Percentiles rank a stretch among this genome's conserved stretches.
These are phyloP conservation scores for Tragelaphus scriptus DNA, from an alignment of 2,113 vertebrate species.

Conservation along the genomic window DNA sequence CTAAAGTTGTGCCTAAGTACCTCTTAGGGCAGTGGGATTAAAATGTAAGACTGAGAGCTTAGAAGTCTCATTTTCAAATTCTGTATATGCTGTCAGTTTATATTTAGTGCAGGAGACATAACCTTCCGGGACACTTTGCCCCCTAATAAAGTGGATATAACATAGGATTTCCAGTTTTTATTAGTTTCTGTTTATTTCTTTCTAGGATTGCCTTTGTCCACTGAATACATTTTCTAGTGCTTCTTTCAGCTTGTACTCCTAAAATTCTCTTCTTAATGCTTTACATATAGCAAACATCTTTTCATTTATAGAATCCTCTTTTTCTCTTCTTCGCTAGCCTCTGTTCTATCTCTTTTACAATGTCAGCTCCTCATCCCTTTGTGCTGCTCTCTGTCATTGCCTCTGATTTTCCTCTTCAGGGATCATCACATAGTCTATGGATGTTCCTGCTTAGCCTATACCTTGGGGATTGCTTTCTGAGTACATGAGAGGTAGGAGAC, in stretches of 20 bases:
- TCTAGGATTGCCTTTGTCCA: slow-evolving; percentile 23
- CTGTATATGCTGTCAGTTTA: background rate
- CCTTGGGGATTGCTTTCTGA: background rate
- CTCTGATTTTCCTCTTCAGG: background rate
- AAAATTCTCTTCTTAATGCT: slow-evolving; percentile 29
- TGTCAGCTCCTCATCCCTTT: background rate
- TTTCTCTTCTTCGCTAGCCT: background rate
- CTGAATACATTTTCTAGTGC: background rate
- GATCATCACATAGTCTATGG: background rate
- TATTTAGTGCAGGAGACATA: background rate
- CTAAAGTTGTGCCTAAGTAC: background rate
- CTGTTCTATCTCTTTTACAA: background rate
- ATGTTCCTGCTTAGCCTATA: background rate
- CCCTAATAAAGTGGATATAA: background rate
- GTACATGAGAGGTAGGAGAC: background rate
- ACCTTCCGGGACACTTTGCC: background rate
- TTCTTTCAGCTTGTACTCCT: slow-evolving; percentile 22
- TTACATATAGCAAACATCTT: background rate
- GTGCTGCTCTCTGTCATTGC: background rate
- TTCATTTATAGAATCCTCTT: background rate
- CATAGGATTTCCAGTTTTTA: background rate
- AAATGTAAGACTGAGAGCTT: background rate
- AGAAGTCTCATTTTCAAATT: background rate
- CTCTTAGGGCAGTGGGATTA: background rate
- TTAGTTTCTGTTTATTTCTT: slow-evolving; percentile 6